Evolutionary conservation across 2,888 invertebrate species (phyloP), one percentile per base, ranked within the genome.

Genomic region (Aporophyla lueneburgensis): DNA sequence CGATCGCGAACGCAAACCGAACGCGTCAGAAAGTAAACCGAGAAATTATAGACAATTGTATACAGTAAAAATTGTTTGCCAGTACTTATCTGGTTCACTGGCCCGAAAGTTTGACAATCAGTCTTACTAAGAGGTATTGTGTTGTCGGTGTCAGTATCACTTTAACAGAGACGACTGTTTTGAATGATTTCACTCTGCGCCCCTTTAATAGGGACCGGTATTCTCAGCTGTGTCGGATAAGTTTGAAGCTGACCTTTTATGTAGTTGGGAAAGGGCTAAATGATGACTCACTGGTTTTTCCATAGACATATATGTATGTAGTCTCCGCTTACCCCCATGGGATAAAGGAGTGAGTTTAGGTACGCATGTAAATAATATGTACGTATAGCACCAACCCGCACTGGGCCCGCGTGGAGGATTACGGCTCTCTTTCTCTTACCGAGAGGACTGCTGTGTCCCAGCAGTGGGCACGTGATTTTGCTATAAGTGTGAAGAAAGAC

Each of bases 1-100:
- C 49, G 16, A 85, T 85, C 83, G 59, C 49, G 70, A 61, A 76
- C 75, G 76, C 65, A 56, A 79, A 65, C 46, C 53, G 33, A 82
- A 74, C 66, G 33, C 27, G 24, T 24, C 21, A 19, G 33, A 73
- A 75, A 24, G 71, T 49, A 73, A 59, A 79, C 53, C 33, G 21
- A 65, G 21, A 49, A 53, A 51, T 46, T 56, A 56, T 56, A 46
- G 27, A 51, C 5, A 14, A 71, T 43, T 71, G 12, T n/a, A n/a
- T n/a, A n/a, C n/a, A n/a, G n/a, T n/a, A n/a, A n/a, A n/a, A n/a
- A n/a, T n/a, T n/a, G n/a, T n/a, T 43, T 9, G 0, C 9, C 7
- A 43, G 43, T 16, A 12, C 27, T 0, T 16, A 16, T 16, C 33
- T 46, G 2, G 10, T 16, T 33, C 24, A 46, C 63, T 19, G 5